Base-by-base conservation (phyloP, 2,797 vertebrate species). In the Calcarius lapponicus region DNA sequence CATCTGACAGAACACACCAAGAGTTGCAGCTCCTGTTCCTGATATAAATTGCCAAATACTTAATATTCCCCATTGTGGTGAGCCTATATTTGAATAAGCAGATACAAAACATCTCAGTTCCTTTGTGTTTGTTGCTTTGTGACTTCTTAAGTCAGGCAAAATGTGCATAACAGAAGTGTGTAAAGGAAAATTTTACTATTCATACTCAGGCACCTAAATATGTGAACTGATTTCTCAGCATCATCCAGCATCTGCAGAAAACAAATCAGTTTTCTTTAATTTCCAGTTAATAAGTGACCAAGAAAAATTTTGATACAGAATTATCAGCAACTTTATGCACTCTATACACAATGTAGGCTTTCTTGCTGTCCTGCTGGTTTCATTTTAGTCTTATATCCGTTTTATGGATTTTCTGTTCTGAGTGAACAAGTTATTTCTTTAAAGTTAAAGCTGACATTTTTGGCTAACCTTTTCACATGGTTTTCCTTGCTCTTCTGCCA, bases 11-110 rank as follows among this genome's bases (percentile, higher is more conserved):
- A 73, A 81, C 56, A 78, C 29, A 61, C 0, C 1, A n/a, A 82
- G 32, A 85, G 9, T 9, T 90, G 58, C 26, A 67, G 42, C 32
- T 80, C 22, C 40, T 56, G 32, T n/a, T 10, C 47, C 61, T 96
- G 43, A 93, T 86, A 80, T 95, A 93, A 96, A 92, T 93, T 90
- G 62, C 72, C 53, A 95, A 88, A 70, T 75, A 67, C 28, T 61
- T 88, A 10, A 48, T 31, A 15, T 76, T 90, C 78, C 29, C 47
- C 67, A 6, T 45, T 48, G 24, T 43, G 43, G 17, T 61, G 53
- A 92, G 65, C 25, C 12, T 18, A 29, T 60, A 71, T 92, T 91
- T 76, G 40, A 88, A 83, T 9, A 6, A 75, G 16, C 25, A 74
- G 75, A 60, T 75, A 70, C 17, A 90, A 91, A 92, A 82, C 17